Base-by-base conservation (phyloP, 2,888 invertebrate species). In the Alviniconcha strummeri region DNA sequence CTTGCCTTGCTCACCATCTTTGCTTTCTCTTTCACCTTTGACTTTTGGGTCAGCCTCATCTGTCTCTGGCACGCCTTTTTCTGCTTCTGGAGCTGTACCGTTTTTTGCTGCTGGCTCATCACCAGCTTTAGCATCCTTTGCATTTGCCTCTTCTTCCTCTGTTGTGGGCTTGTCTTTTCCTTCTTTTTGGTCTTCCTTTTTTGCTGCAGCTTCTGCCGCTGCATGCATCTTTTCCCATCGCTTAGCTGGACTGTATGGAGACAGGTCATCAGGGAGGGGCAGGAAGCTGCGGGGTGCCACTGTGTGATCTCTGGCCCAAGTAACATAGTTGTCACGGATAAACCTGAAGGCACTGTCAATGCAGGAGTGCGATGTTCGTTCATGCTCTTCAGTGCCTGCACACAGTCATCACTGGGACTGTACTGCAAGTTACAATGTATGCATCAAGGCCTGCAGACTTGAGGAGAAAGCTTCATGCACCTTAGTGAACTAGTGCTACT, bases 341-440 rank as follows among this genome's bases (percentile, higher is more conserved):
- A 76, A 84, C 77, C 69, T 56, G 60, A 84, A 80, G 19, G 77
- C 71, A 13, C 80, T 56, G 19, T 57, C 71, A 77, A 84, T 69
- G 76, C 81, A 75, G 7, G 84, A 55, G 69, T 81, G 76, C 1
- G 84, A 84, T 5, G 84, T 84, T 71, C 80, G 19, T 60, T 84
- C 84, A 60, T 84, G 84, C n/a, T 84, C 76, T 17, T 71, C 36
- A 19, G 84, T 84, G 36, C 84, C 84, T 84, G 57, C 52, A 80
- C 52, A 78, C 7, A 57, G 13, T 36, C 36, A 36, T 36, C 36
- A 36, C 36, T 36, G 36, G 36, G 36, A 36, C 36, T 36, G 11
- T 17, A 64, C 64, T 15, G 64, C 11, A 17, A 64, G 17, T 17
- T 15, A 11, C 17, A 64, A 17, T 64, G 64, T 64, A 64, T 17